Evolutionary conservation across 2,888 invertebrate genomes (phyloP).

Genomic region (Plusia festucae): DNA sequence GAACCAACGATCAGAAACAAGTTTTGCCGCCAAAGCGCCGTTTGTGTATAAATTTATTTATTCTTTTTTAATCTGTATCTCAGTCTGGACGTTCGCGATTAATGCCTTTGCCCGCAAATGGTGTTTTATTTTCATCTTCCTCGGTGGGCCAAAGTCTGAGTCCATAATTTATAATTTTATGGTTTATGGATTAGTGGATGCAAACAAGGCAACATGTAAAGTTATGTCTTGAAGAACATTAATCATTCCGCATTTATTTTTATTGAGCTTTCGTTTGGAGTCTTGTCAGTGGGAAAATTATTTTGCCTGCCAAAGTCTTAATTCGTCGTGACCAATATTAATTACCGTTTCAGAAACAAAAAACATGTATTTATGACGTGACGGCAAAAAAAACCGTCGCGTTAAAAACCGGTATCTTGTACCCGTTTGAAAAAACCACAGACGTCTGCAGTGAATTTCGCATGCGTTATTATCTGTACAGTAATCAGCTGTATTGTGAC

Average conservation of each 20-base stretch:
- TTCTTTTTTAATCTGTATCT: constrained; percentile 81
- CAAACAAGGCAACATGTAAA: not conserved
- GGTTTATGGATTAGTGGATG: constrained; percentile 30
- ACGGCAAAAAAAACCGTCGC: constrained; percentile 32
- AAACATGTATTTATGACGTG: constrained; percentile 35
- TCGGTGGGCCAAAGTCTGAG: constrained; percentile 68
- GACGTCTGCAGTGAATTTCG: constrained; percentile 43
- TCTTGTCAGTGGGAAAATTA: not conserved
- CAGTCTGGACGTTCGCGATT: constrained; percentile 77
- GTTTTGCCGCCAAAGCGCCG: constrained; percentile 78
- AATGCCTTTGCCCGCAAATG: constrained; percentile 74
- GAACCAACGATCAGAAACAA: constrained; percentile 65
- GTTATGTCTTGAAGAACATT: not conserved
- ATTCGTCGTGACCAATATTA: constrained; percentile 22
- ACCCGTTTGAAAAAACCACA: constrained; percentile 38
- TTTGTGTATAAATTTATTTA: constrained; percentile 77
- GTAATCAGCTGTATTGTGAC: constrained; percentile 54
- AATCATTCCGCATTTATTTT: not conserved
- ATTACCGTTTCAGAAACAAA: constrained; percentile 43
- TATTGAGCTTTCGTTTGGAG: not conserved
- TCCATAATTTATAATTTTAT: constrained; percentile 38
- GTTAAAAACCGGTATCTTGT: constrained; percentile 40
- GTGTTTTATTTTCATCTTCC: constrained; percentile 64
- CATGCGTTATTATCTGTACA: constrained; percentile 47
- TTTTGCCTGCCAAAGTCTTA: constrained; percentile 7